Evolutionary conservation across 30 jellyfish, hydroid and myxozoan genomes (phyloP), one percentile per base, ranked within the genome.

Genomic region (Hydra vulgaris): DNA sequence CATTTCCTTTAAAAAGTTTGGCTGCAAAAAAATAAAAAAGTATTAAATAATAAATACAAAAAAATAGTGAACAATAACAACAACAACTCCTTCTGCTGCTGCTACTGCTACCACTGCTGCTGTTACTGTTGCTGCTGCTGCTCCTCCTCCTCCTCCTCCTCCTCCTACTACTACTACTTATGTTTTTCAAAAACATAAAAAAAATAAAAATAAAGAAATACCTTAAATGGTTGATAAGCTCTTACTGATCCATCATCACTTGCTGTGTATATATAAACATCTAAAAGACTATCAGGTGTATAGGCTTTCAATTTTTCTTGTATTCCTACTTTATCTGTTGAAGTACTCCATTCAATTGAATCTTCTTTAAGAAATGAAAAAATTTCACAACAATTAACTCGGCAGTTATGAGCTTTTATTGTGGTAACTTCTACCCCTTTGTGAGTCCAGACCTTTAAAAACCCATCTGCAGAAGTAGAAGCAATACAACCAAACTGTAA

Each of bases 401-500:
- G 66, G 0, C 70, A 84, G n/a, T 77, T 66, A 73, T 89, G 97
- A 0, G 92, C 86, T 55, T 82, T 72, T 8, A 89, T 66, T 4
- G 87, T 85, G 8, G 97, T 84, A 17, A 89, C 83, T 78, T 89
- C 97, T 7, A 87, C 92, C 4, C 97, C 97, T 56, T 85, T 85
- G 80, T 89, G 95, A 15, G 92, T 89, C 97, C 97, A 89, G 0
- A 89, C 80, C 78, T 74, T 84, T 77, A 89, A 22, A 7, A 88
- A 53, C 17, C 97, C 97, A 81, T 89, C 95, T 72, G 54, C 89
- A 17, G 93, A 73, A 0, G 84, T 66, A 0, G 97, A 89, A 7
- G 89, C 97, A 7, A 89, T 89, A 74, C 97, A 89, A 19, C 97
- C 97, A 82, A 84, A 89, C 97, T 89, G 78, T 26, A 54, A 18